Evolutionary conservation across 2,888 invertebrate species (phyloP).

Genomic region (Watsonalla cultraria): DNA sequence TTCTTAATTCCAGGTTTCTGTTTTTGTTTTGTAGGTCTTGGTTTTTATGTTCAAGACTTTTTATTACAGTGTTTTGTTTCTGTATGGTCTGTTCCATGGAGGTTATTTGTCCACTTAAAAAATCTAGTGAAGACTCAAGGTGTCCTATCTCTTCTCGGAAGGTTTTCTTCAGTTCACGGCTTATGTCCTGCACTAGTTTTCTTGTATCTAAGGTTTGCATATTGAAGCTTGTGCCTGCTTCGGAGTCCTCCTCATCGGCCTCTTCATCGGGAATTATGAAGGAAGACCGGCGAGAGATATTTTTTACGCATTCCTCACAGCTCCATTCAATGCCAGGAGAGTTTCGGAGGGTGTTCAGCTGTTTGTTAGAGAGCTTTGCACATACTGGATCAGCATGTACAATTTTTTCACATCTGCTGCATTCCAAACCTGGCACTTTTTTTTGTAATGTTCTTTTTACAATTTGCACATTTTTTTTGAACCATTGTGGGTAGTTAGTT

Average conservation of each 20-base stretch:
- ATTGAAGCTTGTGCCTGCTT: constrained; percentile 2
- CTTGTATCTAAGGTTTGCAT: constrained; percentile 6
- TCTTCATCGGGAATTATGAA: constrained; percentile 16
- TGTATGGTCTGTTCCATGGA: not conserved
- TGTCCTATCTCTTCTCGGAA: constrained; percentile 14
- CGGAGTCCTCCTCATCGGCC: constrained; percentile 9
- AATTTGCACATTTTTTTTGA: too few relatives aligned
- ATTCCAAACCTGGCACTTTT: constrained; percentile 2
- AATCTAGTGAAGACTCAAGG: constrained; percentile 5
- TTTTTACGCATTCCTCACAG: constrained; percentile 13
- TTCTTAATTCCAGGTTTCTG: constrained; percentile 16
- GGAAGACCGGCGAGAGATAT: constrained; percentile 14
- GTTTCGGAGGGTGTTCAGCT: not conserved
- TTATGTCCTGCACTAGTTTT: not conserved
- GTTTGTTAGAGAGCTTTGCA: constrained; percentile 4
- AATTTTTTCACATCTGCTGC: constrained; percentile 7
- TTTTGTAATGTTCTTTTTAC: not conserved
- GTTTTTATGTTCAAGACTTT: constrained; percentile 18
- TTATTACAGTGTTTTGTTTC: not conserved
- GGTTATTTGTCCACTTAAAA: not conserved
- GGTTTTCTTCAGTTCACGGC: constrained; percentile 16
- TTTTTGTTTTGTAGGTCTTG: constrained; percentile 16
- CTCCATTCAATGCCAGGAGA: constrained; percentile 14
- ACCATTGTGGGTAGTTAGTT: too few relatives aligned
- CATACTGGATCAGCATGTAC: constrained; percentile 15